Percentiles rank a stretch among this genome's conserved stretches.
Conservation (phyloP, 2,888 invertebrate genomes). For the Stenichneumon culpator region DNA sequence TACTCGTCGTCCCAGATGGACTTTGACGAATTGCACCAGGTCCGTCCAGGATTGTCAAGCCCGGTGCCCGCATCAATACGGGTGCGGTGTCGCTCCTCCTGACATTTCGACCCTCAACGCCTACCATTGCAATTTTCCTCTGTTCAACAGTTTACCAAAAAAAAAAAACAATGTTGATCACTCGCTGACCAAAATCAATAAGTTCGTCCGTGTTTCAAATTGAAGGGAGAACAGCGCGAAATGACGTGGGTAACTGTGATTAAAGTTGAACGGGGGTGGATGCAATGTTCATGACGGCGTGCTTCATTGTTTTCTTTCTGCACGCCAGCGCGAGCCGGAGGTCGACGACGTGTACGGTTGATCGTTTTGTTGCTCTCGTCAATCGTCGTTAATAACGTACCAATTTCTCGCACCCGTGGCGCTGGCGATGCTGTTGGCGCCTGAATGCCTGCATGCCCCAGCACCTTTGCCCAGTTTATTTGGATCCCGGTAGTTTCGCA, state of each 20-base stretch:
- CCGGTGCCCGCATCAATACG: not conserved
- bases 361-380: slow-evolving; percentile 48
- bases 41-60: too few species aligned
- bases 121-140: not conserved
- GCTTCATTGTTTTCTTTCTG: slow-evolving; percentile 26
- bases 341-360: slow-evolving; percentile 38
- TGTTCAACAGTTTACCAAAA: not conserved
- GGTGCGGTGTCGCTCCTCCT: not conserved
- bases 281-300: slow-evolving; percentile 23
- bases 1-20: not conserved
- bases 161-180: not conserved
- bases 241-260: slow-evolving; percentile 2
- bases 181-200: not conserved
- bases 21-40: not conserved
- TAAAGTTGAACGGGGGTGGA: slow-evolving; percentile 21
- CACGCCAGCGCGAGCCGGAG: slow-evolving; percentile 8
- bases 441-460: slow-evolving; percentile 13
- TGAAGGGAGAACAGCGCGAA: not conserved
- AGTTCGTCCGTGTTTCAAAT: slow-evolving; percentile 11
- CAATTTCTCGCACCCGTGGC: slow-evolving; percentile 51
- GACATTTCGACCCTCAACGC: not conserved
- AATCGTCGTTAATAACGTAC: slow-evolving; percentile 60
- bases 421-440: slow-evolving; percentile 31
- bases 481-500: slow-evolving; percentile 31
- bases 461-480: slow-evolving; percentile 50